Evolutionary conservation across 2,888 invertebrate genomes (phyloP).

Genomic region (Drosophila borealis): DNA sequence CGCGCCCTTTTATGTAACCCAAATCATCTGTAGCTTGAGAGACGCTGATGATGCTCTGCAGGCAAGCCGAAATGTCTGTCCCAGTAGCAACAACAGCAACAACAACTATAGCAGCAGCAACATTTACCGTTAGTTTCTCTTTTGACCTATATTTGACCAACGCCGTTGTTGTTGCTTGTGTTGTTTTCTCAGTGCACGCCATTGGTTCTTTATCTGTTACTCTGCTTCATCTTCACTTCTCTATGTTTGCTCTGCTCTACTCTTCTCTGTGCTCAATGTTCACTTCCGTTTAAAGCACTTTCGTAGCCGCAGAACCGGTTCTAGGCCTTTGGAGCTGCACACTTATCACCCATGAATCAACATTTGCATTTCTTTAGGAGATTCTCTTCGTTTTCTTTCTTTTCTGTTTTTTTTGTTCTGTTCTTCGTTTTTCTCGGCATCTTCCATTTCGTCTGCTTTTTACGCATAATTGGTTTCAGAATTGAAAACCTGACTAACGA

Average conservation of each 20-base stretch:
- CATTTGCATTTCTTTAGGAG: conserved; percentile 47
- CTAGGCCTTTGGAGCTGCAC: conserved; percentile 61
- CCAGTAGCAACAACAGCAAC: conserved; percentile 22
- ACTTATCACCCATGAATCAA: conserved; percentile 36
- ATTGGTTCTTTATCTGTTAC: conserved; percentile 55
- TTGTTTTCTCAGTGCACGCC: conserved; percentile 46
- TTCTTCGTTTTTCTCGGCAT: conserved; percentile 7
- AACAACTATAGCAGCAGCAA: conserved; percentile 28
- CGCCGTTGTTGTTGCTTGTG: conserved; percentile 22
- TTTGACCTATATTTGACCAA: conserved; percentile 82
- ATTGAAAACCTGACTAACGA: conserved; percentile 41
- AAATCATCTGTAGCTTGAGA: conserved; percentile 65
- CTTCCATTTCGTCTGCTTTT: conserved; percentile 14
- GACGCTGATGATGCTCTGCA: conserved; percentile 43
- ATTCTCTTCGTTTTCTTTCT: conserved; percentile 8
- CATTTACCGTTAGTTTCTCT: conserved; percentile 83
- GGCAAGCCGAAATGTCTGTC: conserved; percentile 52
- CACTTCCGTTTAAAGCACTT: conserved; percentile 75
- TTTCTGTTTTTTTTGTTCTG: conserved; percentile 2
- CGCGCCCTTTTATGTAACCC: conserved; percentile 82
- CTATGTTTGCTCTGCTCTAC: conserved; percentile 1
- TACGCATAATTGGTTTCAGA: conserved; percentile 45
- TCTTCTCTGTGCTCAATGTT: conserved; percentile 28
- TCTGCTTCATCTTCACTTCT: conserved; percentile 31
- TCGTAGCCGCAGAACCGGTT: conserved; percentile 71